These are phyloP conservation scores for Zenarchopterus dispar DNA, from an alignment of 2,797 vertebrate species.

Conservation along the genomic window DNA sequence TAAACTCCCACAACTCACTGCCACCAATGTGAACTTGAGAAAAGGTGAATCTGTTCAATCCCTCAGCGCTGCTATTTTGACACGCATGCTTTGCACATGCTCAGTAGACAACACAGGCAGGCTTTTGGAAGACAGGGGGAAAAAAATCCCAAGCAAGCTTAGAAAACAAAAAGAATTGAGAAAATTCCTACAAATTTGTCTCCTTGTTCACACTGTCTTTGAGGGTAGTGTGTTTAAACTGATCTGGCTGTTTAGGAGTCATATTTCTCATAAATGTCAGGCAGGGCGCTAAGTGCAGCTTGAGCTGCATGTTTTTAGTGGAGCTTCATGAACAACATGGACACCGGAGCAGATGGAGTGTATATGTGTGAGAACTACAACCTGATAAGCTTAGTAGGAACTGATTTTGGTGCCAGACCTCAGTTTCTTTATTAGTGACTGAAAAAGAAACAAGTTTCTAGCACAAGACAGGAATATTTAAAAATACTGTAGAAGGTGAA, in stretches of 20 bases:
- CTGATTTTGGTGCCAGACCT: too few species aligned
- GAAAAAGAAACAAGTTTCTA: too few species aligned
- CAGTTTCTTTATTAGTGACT: too few species aligned
- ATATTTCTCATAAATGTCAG: conserved; percentile 78
- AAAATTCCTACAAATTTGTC: conserved; percentile 41
- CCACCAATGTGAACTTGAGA: conserved; percentile 84
- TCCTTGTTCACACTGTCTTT: conserved; percentile 67
- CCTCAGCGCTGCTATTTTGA: conserved; percentile 79
- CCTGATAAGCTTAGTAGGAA: conserved; percentile 26
- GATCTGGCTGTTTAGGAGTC: conserved; percentile 55
- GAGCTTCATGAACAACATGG: conserved; percentile 61
- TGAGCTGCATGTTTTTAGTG: conserved; percentile 61
- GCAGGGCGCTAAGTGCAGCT: conserved; percentile 75
- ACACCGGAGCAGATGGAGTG: conserved; percentile 53
- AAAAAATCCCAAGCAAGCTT: background rate
- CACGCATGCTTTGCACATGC: conserved; percentile 65
- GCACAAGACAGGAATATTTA: too few species aligned
- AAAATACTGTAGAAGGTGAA: too few species aligned
- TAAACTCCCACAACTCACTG: conserved; percentile 79
- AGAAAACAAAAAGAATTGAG: conserved; percentile 33
- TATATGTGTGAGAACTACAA: conserved; percentile 60
- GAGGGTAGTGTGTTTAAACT: conserved; percentile 39
- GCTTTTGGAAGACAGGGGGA: background rate
- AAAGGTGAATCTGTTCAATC: conserved; percentile 82
- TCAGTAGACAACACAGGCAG: conserved; percentile 42